Conservation (phyloP, 2,888 invertebrate genomes). For the Platynereis dumerilii region DNA sequence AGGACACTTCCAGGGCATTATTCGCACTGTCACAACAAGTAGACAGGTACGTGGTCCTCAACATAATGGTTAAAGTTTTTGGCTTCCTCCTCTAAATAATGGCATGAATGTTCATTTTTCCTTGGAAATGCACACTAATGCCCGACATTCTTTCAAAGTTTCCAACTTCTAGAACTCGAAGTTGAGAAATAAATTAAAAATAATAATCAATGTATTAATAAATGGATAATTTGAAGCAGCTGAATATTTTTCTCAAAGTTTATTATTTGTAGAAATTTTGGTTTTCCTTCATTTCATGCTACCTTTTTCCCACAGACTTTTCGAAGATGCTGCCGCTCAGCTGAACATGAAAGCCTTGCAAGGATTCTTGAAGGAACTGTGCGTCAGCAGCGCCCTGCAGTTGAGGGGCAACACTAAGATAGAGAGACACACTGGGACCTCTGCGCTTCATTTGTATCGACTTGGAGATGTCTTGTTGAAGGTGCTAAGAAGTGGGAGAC, state of each 20-base stretch:
- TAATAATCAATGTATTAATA: no score
- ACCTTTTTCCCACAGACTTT: conserved; percentile 69
- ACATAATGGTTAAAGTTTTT: conserved; percentile 72
- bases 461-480: conserved; percentile 88
- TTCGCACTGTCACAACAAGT: conserved; percentile 89
- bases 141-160: no score
- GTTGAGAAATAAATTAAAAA: no score
- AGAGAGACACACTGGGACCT: conserved; percentile 43
- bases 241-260: no score
- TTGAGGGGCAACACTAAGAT: conserved; percentile 60
- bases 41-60: conserved; percentile 70
- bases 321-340: conserved; percentile 86
- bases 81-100: conserved; percentile 72
- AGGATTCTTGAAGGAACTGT: conserved; percentile 81
- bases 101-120: no score
- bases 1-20: conserved; percentile 85
- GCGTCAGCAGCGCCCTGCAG: conserved; percentile 85
- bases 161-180: no score
- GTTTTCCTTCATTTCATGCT: conserved; percentile 5
- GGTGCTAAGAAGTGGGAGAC: conserved; percentile 84
- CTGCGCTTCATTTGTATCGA: conserved; percentile 73
- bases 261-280: no score
- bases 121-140: no score
- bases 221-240: no score
- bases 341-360: conserved; percentile 84